Conservation (phyloP, 1,140 invertebrate species). For the Lycorma delicatula region DNA sequence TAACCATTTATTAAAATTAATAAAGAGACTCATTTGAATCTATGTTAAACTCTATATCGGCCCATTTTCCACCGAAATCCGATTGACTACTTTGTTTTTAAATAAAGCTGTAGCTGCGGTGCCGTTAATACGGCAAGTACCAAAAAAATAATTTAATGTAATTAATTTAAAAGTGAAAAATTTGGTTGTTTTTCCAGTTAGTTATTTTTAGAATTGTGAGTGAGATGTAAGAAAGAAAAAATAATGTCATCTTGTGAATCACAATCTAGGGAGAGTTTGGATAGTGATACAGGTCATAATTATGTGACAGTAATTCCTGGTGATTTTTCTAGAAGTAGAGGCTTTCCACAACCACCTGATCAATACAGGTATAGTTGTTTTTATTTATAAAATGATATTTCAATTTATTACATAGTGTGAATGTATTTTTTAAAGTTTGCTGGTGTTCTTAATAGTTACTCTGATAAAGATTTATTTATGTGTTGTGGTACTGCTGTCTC, state of each 20-base stretch:
- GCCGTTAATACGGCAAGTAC: no score
- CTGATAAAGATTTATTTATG: not conserved
- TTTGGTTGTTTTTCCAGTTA: no score
- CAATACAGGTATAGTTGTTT: not conserved
- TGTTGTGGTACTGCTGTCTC: not conserved
- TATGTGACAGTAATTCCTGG: not conserved
- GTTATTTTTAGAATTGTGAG: no score
- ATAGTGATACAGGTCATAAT: conserved; percentile 2
- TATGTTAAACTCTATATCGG: no score
- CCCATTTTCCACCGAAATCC: no score
- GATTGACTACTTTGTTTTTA: no score
- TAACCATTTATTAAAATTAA: no score
- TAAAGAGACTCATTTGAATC: no score
- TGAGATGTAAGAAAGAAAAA: no score
- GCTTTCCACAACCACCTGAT: conserved; percentile 2
- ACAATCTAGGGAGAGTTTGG: not conserved
- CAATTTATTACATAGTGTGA: not conserved
- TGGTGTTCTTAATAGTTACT: not conserved
- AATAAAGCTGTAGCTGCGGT: no score
- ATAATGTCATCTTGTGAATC: not conserved
- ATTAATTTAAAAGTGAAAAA: no score
- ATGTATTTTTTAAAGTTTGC: not conserved
- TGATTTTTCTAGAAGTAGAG: not conserved
- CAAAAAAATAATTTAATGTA: no score
- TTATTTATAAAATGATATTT: not conserved